These are phyloP conservation scores for Apteryx owenii DNA, from an alignment of 2,113 vertebrate genomes.

Conservation along the genomic window DNA sequence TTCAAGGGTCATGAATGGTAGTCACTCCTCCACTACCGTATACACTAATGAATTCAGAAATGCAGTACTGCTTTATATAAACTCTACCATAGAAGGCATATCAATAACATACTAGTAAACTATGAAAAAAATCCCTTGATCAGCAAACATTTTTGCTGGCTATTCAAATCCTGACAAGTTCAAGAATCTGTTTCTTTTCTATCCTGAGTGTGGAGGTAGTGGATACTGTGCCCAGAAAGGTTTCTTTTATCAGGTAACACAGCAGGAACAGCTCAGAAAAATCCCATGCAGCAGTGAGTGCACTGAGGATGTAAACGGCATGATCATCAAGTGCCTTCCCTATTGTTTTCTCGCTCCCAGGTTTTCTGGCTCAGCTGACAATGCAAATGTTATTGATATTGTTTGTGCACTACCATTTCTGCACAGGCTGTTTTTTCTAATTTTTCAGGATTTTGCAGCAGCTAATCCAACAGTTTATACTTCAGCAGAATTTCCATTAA, in stretches of 20 bases:
- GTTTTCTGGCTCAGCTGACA: not conserved
- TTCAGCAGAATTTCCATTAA: not conserved
- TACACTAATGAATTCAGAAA: not conserved
- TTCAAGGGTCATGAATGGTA: not conserved
- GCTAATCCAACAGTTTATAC: not conserved
- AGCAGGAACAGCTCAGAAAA: not conserved
- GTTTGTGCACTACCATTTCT: not conserved
- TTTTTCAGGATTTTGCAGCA: conserved; percentile 18
- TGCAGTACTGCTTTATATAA: not conserved
- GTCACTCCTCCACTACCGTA: not conserved
- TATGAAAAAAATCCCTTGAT: not conserved
- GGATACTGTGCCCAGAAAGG: not conserved
- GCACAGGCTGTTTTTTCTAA: not conserved
- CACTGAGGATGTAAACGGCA: not conserved
- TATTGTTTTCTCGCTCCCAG: not conserved
- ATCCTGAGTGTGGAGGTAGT: not conserved
- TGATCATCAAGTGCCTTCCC: not conserved
- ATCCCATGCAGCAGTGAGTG: not conserved
- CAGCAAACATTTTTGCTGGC: not conserved
- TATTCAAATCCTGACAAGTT: not conserved
- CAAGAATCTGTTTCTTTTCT: not conserved
- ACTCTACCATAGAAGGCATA: not conserved
- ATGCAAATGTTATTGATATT: not conserved
- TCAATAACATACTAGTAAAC: not conserved
- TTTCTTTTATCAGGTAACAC: not conserved